Evolutionary conservation across 2,888 invertebrate genomes (phyloP), one percentile per base, ranked within the genome.

Genomic region (Slavum lentiscoides): DNA sequence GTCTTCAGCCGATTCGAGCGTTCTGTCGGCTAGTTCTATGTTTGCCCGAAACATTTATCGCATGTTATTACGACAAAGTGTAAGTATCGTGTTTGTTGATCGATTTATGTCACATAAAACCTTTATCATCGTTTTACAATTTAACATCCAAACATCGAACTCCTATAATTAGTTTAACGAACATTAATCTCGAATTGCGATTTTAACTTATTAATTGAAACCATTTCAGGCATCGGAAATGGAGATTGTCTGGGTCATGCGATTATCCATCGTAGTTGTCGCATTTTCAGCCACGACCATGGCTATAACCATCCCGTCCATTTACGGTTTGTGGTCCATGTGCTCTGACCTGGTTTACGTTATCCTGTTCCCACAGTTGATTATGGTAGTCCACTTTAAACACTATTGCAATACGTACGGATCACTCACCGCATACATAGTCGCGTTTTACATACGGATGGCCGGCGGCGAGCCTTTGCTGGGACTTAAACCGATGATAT

Each of bases 281-380:
- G 98, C 98, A 37, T 89, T 94, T 49, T 88, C 98, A 84, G 94
- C 94, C 84, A 97, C 98, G 15, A 90, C 94, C 83, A 98, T 99
- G 97, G 98, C 97, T 19, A 90, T 99, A 84, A 96, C 96, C 83
- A 98, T 99, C 85, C 94, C 96, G 83, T 97, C 97, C 84, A 98
- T 99, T 86, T 99, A 99, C 87, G 97, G 96, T 17, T 89, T 99
- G 82, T 99, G 98, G 98, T 97, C 96, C 83, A 94, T 99, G 91
- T 98, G 98, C 88, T 97, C 98, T 68, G 99, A 99, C 88, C 89
- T 99, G 86, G 98, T 99, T 84, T 99, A 98, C 90, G 97, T 98
- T 84, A 97, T 99, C 86, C 91, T 99, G 84, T 99, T 99, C 88
- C 98, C 99, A 0, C 99, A 97, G 88, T 91, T 99, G 37, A 90